Percentiles rank a stretch among this genome's conserved stretches.
phyloP scores from a whole-genome alignment of 2,113 vertebrate genomes.

The Dicentrarchus labrax region DNA sequence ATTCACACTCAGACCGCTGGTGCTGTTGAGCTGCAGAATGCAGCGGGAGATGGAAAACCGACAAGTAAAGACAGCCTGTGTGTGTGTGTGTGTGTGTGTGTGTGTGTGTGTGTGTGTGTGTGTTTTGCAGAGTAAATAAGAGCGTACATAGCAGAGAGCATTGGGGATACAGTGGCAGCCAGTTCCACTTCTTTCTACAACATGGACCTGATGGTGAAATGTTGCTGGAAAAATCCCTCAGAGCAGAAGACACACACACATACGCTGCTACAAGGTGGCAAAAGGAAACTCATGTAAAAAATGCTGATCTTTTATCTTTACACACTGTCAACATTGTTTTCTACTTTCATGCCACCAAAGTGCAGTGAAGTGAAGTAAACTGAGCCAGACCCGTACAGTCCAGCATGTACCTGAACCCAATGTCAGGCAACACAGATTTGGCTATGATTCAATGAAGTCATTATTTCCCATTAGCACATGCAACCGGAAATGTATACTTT shows the following conservation, averaged over 20 bases:
- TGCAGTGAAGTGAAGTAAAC: neutral
- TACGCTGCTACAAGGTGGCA: neutral
- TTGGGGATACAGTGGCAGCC: neutral
- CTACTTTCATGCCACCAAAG: neutral
- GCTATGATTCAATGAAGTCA: neutral
- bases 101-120: no score
- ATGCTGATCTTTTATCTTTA: slow-evolving; percentile 11
- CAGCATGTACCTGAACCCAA: neutral
- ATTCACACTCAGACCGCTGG: neutral
- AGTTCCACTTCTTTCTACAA: neutral
- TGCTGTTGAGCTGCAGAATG: slow-evolving; percentile 1
- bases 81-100: neutral
- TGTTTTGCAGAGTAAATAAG: neutral
- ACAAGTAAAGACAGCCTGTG: neutral
- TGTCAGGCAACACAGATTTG: neutral
- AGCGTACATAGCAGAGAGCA: neutral
- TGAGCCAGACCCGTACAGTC: neutral
- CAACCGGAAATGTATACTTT: neutral
- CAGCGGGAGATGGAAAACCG: slow-evolving; percentile 9
- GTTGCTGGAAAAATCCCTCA: neutral
- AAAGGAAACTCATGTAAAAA: slow-evolving; percentile 1
- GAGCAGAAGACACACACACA: slow-evolving; percentile 4
- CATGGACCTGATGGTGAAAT: neutral
- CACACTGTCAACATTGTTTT: neutral
- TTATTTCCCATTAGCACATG: neutral